Conservation (phyloP, 2,888 invertebrate species). For the Drosophila anceps region DNA sequence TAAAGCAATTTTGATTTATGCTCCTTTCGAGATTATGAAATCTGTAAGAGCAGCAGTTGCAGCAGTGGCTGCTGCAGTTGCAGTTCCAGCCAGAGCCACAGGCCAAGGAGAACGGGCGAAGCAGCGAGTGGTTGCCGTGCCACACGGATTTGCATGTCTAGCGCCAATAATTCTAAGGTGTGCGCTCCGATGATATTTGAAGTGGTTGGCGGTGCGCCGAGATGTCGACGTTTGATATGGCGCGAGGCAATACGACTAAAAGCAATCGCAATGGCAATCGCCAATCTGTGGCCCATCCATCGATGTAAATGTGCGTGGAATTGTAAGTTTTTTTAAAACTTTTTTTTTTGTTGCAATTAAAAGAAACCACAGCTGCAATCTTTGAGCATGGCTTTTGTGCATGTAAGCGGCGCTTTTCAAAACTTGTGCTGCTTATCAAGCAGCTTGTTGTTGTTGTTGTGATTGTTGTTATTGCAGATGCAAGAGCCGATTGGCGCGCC, state of each 20-base stretch:
- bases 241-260: constrained; percentile 63
- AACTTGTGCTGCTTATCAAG: constrained; percentile 66
- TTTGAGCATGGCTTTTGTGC: constrained; percentile 76
- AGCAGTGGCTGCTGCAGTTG: not conserved
- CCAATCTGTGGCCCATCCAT: constrained; percentile 57
- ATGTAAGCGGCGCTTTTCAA: constrained; percentile 76
- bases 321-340: constrained; percentile 34
- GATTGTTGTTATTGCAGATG: constrained; percentile 77
- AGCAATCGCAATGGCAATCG: constrained; percentile 48
- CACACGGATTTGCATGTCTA: constrained; percentile 79
- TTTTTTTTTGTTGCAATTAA: constrained; percentile 71
- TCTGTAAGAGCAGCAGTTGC: constrained; percentile 46
- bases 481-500: constrained; percentile 65
- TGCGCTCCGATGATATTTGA: constrained; percentile 70
- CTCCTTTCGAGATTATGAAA: constrained; percentile 69
- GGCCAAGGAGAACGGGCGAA: constrained; percentile 31
- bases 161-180: constrained; percentile 83
- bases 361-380: constrained; percentile 74
- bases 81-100: constrained; percentile 20
- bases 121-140: constrained; percentile 48
- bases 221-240: constrained; percentile 78
- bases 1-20: constrained; percentile 80
- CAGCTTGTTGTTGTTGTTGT: constrained; percentile 48
- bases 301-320: constrained; percentile 57
- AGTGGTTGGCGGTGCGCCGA: constrained; percentile 68